Conservation (phyloP, 2,797 vertebrate genomes). For the Tragopan temminckii region DNA sequence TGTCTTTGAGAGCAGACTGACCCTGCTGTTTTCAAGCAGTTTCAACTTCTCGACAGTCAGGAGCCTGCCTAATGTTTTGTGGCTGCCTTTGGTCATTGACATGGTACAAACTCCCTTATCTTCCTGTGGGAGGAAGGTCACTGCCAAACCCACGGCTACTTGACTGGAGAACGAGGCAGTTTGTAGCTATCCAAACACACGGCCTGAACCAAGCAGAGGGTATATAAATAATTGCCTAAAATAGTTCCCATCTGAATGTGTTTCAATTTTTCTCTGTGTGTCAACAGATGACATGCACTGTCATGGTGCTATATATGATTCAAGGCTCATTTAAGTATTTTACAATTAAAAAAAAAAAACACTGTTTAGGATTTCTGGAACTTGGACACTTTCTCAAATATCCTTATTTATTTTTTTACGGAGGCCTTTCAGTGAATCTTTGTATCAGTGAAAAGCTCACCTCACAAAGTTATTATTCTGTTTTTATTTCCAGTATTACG, state of each 20-base stretch:
- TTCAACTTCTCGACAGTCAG: slow-evolving; percentile 77
- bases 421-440: slow-evolving; percentile 20
- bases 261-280: neutral
- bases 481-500: slow-evolving; percentile 49
- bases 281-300: slow-evolving; percentile 41
- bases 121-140: slow-evolving; percentile 64
- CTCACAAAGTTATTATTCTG: slow-evolving; percentile 41
- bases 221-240: slow-evolving; percentile 35
- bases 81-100: slow-evolving; percentile 79
- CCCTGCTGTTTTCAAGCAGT: slow-evolving; percentile 80
- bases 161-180: slow-evolving; percentile 77
- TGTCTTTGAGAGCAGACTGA: slow-evolving; percentile 76
- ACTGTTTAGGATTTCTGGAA: slow-evolving; percentile 40
- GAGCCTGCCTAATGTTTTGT: slow-evolving; percentile 80
- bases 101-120: slow-evolving; percentile 79
- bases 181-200: slow-evolving; percentile 9
- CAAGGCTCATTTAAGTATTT: neutral
- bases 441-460: neutral
- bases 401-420: neutral
- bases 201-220: slow-evolving; percentile 20
- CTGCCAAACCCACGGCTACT: slow-evolving; percentile 85
- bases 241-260: slow-evolving; percentile 37
- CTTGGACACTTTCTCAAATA: slow-evolving; percentile 7
- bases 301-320: neutral
- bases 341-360: neutral